These are phyloP conservation scores for Tyto alba DNA, from an alignment of 2,113 vertebrate species.

Conservation along the genomic window DNA sequence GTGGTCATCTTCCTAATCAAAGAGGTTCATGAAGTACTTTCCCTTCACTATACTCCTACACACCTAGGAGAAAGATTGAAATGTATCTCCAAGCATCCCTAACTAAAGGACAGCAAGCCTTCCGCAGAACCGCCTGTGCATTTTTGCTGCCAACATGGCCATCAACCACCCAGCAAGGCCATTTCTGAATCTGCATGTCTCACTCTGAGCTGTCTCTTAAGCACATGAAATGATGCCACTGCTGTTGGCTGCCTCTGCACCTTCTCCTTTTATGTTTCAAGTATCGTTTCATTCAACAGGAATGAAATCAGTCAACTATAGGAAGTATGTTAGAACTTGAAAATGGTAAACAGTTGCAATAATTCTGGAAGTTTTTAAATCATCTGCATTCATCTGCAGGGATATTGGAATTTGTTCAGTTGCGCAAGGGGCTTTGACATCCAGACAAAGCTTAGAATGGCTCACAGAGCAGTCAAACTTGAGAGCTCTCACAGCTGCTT, in stretches of 20 bases:
- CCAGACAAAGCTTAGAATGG: neutral
- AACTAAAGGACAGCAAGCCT: neutral
- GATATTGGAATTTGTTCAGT: neutral
- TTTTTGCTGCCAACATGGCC: neutral
- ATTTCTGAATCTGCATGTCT: neutral
- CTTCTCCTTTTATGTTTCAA: neutral
- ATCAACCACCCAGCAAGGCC: neutral
- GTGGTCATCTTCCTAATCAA: neutral
- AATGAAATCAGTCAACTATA: neutral
- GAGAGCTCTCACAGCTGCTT: slow-evolving; percentile 36
- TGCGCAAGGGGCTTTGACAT: neutral
- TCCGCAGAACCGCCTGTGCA: neutral
- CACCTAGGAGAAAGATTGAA: neutral
- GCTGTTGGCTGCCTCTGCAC: neutral
- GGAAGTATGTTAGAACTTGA: neutral
- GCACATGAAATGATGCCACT: neutral
- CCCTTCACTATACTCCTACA: neutral
- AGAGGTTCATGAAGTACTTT: neutral
- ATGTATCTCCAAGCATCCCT: neutral
- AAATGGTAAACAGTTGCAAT: neutral
- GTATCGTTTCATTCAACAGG: neutral
- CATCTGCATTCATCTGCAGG: neutral
- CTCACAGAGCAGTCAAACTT: neutral
- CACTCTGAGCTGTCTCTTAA: neutral
- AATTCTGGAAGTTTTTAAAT: neutral